phyloP scores from a whole-genome alignment of 2,113 vertebrate genomes.

The Barbus barbus region DNA sequence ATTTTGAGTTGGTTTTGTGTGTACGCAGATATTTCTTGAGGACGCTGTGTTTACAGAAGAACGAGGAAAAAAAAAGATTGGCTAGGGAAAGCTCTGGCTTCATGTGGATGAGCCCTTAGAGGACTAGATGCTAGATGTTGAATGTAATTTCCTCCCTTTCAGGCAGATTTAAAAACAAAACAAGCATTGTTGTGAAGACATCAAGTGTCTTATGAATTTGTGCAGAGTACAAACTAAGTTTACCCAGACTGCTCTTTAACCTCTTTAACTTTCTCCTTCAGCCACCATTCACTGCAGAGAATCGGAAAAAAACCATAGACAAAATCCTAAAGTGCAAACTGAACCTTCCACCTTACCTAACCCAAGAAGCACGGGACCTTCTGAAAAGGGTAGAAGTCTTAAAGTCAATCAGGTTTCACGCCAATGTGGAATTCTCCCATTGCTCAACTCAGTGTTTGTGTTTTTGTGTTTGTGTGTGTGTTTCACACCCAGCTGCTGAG shows the following conservation, averaged over 20 bases:
- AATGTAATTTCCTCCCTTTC: background rate
- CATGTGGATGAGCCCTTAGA: too few relatives aligned
- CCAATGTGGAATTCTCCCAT: background rate
- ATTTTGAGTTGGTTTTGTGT: too few relatives aligned
- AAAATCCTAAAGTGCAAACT: conserved; percentile 98
- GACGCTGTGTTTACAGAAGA: too few relatives aligned
- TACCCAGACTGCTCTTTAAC: background rate
- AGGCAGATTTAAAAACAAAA: background rate
- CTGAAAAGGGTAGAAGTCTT: conserved; percentile 86
- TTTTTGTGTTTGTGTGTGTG: background rate
- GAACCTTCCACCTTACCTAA: conserved; percentile 98
- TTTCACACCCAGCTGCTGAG: conserved; percentile 85
- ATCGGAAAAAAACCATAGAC: conserved; percentile 96
- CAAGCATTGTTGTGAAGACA: background rate
- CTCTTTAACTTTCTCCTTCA: conserved; percentile 50
- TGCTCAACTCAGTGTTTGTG: background rate
- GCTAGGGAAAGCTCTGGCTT: too few relatives aligned
- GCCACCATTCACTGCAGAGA: conserved; percentile 96
- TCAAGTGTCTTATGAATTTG: background rate
- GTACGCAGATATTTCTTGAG: too few relatives aligned
- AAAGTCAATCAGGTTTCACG: background rate
- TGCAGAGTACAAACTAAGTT: background rate
- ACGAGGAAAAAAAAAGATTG: too few relatives aligned
- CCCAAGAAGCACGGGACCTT: conserved; percentile 96
- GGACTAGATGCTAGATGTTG: background rate